Percentiles rank a stretch among this genome's conserved stretches.
Evolutionary conservation across 2,888 invertebrate species (phyloP).

Genomic region (Mythimna impura): DNA sequence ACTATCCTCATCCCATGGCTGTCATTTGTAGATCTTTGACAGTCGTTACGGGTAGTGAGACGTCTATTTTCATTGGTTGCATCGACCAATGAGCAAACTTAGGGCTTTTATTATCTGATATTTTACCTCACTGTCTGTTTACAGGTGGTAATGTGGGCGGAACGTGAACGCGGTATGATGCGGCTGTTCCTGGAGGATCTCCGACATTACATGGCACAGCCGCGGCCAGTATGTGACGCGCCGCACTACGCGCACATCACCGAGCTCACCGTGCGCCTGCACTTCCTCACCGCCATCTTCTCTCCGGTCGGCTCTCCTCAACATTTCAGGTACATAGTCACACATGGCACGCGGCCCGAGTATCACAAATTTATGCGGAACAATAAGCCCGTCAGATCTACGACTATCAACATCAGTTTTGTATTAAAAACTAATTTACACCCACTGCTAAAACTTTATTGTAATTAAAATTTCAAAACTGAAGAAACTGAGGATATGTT

Average conservation of each 20-base stretch:
- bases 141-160: slow-evolving; percentile 96
- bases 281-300: slow-evolving; percentile 98
- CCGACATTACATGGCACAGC: slow-evolving; percentile 91
- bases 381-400: no score
- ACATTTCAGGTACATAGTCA: slow-evolving; percentile 92
- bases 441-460: no score
- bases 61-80: no score
- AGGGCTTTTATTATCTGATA: not conserved
- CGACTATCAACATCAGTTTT: no score
- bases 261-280: slow-evolving; percentile 97
- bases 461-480: no score
- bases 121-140: not conserved
- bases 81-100: no score
- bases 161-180: slow-evolving; percentile 98
- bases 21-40: no score
- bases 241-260: slow-evolving; percentile 93
- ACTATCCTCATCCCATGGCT: no score
- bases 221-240: slow-evolving; percentile 70
- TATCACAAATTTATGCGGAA: no score
- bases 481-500: no score
- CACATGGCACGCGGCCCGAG: not conserved
- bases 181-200: slow-evolving; percentile 97
- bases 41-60: no score
- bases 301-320: slow-evolving; percentile 97
- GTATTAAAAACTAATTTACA: no score